phyloP scores from a whole-genome alignment of 2,797 vertebrate genomes.

The Alcedo quadribrachys region DNA sequence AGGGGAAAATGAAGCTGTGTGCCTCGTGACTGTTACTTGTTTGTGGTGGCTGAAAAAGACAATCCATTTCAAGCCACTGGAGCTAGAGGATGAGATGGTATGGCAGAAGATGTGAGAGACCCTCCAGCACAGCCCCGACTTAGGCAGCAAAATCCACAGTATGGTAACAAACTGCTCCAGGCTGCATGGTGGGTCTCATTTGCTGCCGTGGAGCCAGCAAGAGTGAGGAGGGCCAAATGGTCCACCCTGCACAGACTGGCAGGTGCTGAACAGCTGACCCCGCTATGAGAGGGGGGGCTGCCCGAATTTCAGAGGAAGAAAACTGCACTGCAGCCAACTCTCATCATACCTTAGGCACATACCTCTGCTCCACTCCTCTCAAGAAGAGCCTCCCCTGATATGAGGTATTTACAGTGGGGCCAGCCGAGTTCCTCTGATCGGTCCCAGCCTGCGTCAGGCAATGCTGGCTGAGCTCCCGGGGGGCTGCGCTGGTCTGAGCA shows the following conservation, averaged over 20 bases:
- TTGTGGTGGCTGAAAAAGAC: background rate
- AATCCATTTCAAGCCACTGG: background rate
- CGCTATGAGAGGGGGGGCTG: fast-evolving
- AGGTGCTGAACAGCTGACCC: background rate
- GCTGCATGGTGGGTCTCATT: fast-evolving
- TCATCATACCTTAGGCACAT: too few species aligned
- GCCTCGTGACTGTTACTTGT: background rate
- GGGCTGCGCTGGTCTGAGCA: background rate
- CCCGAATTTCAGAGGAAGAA: background rate
- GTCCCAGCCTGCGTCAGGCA: background rate
- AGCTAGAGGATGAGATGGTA: background rate
- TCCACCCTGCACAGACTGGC: fast-evolving
- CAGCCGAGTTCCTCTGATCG: background rate
- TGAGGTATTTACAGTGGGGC: background rate
- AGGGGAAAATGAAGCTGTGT: background rate
- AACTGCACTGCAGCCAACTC: background rate
- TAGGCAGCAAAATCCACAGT: background rate
- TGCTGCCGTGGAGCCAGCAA: background rate
- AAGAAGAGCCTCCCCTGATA: background rate
- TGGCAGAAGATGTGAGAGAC: background rate
- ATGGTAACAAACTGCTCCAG: fast-evolving
- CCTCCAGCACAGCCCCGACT: background rate
- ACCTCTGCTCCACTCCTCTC: background rate
- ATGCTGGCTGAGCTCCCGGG: fast-evolving
- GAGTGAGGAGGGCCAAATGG: background rate